phyloP scores from a whole-genome alignment of 2,888 invertebrate species.

The Plutella xylostella region DNA sequence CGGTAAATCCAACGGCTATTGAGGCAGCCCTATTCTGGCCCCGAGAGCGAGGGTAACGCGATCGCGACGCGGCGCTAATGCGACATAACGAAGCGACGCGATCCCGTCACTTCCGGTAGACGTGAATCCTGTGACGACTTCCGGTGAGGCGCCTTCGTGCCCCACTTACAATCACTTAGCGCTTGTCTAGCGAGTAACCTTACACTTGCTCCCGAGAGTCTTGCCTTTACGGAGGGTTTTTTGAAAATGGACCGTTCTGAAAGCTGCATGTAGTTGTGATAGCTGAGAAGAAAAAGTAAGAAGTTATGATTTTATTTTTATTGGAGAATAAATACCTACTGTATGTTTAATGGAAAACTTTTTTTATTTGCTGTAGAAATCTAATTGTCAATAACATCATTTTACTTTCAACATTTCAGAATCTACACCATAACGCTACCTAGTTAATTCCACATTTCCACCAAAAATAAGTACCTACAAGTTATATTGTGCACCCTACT shows the following conservation, averaged over 20 bases:
- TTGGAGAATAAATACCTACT: neutral
- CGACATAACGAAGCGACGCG: constrained; percentile 57
- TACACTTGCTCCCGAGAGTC: constrained; percentile 22
- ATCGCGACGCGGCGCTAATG: constrained; percentile 33
- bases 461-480: too few species aligned
- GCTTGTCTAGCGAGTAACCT: constrained; percentile 39
- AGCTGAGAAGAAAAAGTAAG: neutral
- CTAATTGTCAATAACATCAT: too few species aligned
- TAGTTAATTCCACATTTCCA: too few species aligned
- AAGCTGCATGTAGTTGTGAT: neutral
- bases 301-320: neutral
- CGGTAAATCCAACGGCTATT: too few species aligned
- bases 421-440: too few species aligned
- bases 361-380: too few species aligned
- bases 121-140: constrained; percentile 65
- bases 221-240: too few species aligned
- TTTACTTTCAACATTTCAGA: too few species aligned
- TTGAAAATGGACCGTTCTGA: neutral
- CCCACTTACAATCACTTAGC: constrained; percentile 66
- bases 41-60: constrained; percentile 43
- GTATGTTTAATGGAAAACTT: too few species aligned
- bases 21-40: too few species aligned
- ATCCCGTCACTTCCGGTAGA: constrained; percentile 50
- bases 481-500: too few species aligned
- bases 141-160: constrained; percentile 57